A percentile compares a stretch with the other conserved stretches of the same genome.
phyloP scores from a whole-genome alignment of 2,797 vertebrate genomes.

The Delichon dasypus region DNA sequence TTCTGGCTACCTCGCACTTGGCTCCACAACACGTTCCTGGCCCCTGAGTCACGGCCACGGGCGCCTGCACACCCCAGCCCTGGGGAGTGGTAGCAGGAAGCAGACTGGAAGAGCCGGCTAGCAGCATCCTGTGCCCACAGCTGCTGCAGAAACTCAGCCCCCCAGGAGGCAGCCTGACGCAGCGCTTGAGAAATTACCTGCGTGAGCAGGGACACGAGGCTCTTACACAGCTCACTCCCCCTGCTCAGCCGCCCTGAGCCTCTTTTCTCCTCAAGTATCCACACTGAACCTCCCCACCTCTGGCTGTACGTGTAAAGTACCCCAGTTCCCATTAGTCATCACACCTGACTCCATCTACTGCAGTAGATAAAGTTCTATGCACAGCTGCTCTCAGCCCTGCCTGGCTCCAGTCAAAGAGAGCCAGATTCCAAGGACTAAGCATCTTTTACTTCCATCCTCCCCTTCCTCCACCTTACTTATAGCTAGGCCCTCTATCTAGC shows the following conservation, averaged over 20 bases:
- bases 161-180: constrained; percentile 19
- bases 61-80: not conserved
- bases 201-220: not conserved
- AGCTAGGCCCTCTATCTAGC: not conserved
- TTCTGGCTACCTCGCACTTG: fast-evolving
- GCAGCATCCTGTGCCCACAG: constrained; percentile 54
- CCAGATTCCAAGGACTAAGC: not conserved
- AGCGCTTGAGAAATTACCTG: not conserved
- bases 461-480: not conserved
- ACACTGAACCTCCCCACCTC: not conserved
- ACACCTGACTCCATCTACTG: not conserved
- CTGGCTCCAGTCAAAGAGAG: not conserved
- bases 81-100: constrained; percentile 40
- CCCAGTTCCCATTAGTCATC: not conserved
- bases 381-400: not conserved
- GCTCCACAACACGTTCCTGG: constrained; percentile 27
- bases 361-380: not conserved
- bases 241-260: not conserved
- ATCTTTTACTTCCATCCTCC: not conserved
- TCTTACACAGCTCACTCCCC: not conserved
- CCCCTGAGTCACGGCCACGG: not conserved
- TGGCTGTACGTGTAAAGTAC: not conserved
- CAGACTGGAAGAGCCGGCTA: constrained; percentile 45
- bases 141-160: constrained; percentile 29
- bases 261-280: not conserved